Conservation (phyloP, 2,113 vertebrate genomes). For the Sinosuthora webbiana region DNA sequence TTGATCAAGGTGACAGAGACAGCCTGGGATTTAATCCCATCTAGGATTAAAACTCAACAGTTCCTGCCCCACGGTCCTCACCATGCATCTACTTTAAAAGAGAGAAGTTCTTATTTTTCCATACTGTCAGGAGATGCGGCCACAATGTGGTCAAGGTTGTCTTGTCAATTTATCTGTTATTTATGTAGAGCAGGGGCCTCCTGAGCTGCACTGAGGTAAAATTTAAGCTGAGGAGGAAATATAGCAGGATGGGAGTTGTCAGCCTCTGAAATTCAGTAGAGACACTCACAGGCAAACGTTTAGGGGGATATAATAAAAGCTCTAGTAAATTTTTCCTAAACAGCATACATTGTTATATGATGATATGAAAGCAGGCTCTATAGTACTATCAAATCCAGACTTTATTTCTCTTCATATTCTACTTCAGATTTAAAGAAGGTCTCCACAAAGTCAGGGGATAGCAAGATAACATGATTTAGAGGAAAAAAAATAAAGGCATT, state of each 20-base stretch:
- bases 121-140: not conserved
- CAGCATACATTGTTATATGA: not conserved
- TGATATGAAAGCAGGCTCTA: not conserved
- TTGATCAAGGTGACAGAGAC: constrained; percentile 19
- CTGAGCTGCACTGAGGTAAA: not conserved
- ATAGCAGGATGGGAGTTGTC: not conserved
- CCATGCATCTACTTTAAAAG: not conserved
- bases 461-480: not conserved
- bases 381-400: not conserved
- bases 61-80: not conserved
- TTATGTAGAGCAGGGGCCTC: constrained; percentile 18
- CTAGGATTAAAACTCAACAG: constrained; percentile 5
- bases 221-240: not conserved
- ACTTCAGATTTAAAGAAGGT: not conserved
- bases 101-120: not conserved
- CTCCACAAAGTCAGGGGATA: not conserved
- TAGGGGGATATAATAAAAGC: not conserved
- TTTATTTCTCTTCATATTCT: not conserved
- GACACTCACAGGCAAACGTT: not conserved
- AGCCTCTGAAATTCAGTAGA: not conserved
- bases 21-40: not conserved
- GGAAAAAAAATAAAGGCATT: not conserved
- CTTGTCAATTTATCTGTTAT: constrained; percentile 37
- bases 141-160: constrained; percentile 14
- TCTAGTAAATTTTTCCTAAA: not conserved